Evolutionary conservation across 2,888 invertebrate genomes (phyloP).

Genomic region (Hypomecis punctinalis): DNA sequence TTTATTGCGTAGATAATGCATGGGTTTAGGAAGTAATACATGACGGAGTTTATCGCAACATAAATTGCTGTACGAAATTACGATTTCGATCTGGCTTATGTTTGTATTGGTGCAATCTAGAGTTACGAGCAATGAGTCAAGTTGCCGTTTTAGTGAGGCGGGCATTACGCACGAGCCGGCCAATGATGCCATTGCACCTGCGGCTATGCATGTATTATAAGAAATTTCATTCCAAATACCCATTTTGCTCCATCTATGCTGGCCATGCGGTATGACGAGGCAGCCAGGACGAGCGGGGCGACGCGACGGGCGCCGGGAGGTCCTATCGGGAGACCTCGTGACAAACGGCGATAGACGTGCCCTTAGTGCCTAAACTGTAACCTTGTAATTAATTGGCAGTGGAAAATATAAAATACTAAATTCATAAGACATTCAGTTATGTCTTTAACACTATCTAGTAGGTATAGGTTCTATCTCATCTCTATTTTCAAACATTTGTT

Average conservation of each 20-base stretch:
- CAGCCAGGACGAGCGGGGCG: no score
- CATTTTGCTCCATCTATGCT: background rate
- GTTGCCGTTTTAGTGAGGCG: conserved; percentile 47
- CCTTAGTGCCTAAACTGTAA: no score
- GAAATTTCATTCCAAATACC: background rate
- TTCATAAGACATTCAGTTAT: no score
- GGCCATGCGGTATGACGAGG: no score
- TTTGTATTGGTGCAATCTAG: conserved; percentile 45
- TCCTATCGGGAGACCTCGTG: no score
- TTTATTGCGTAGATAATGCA: conserved; percentile 9
- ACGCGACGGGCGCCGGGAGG: no score
- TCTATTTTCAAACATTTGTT: conserved; percentile 2
- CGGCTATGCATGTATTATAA: conserved; percentile 17
- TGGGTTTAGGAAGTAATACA: conserved; percentile 9
- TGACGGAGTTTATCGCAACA: conserved; percentile 18
- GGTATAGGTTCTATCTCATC: background rate
- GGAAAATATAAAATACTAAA: no score
- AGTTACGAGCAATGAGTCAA: conserved; percentile 52
- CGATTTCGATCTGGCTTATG: conserved; percentile 43
- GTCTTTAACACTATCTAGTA: no score
- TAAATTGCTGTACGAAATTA: conserved; percentile 24
- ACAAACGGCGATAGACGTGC: no score
- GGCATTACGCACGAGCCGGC: conserved; percentile 39
- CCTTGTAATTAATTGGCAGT: no score
- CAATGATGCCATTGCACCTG: conserved; percentile 45